A percentile compares a stretch with the other conserved stretches of the same genome.
These are phyloP conservation scores for Mus caroli DNA, from an alignment of 2,797 vertebrate genomes.

Conservation along the genomic window DNA sequence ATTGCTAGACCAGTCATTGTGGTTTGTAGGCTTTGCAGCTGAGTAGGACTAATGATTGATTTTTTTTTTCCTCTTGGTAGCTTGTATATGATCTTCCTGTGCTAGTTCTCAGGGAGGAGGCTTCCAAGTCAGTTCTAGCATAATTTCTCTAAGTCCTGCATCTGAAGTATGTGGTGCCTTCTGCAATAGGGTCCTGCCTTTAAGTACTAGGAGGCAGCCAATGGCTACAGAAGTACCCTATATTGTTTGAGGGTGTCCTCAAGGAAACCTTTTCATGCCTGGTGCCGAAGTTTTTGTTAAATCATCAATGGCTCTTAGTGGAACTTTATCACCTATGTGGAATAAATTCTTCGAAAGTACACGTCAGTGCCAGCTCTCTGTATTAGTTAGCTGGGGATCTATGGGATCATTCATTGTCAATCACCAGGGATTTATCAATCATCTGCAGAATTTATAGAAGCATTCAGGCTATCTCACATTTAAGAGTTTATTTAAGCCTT, in stretches of 20 bases:
- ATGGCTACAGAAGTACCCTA: neutral
- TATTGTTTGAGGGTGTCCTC: neutral
- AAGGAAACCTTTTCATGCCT: neutral
- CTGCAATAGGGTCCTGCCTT: neutral
- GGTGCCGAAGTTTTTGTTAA: neutral
- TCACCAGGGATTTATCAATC: neutral
- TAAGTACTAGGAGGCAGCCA: neutral
- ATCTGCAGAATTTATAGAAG: neutral
- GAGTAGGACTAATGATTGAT: neutral
- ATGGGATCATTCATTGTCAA: neutral
- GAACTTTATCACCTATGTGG: neutral
- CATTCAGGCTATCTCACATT: neutral
- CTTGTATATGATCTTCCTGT: neutral
- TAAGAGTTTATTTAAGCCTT: conserved; percentile 15
- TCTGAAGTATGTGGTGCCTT: neutral
- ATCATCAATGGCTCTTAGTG: neutral
- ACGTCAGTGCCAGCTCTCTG: neutral
- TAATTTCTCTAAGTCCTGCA: neutral
- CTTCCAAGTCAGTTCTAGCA: neutral
- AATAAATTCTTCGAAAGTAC: conserved; percentile 2
- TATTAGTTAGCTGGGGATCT: neutral
- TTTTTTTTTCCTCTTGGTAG: neutral
- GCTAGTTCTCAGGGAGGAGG: neutral
- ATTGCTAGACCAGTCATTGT: neutral
- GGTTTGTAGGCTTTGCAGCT: neutral